A percentile compares a stretch with the other conserved stretches of the same genome.
phyloP scores from a whole-genome alignment of 2,113 vertebrate genomes.

The Odobenus rosmarus region DNA sequence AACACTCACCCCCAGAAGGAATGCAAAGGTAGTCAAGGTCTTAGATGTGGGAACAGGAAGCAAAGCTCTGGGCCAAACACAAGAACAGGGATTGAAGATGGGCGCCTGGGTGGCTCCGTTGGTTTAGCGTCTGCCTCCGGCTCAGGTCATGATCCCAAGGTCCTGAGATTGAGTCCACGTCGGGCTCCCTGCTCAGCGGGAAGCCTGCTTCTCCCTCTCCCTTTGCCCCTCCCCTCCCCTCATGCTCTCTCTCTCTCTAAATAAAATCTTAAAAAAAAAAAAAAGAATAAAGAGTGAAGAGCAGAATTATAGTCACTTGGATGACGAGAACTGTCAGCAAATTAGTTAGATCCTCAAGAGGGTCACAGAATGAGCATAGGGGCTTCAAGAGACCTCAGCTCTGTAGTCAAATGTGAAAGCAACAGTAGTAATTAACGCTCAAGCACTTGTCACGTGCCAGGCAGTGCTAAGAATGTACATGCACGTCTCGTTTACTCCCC shows the following conservation, averaged over 20 bases:
- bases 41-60: background rate
- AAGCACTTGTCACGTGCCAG: background rate
- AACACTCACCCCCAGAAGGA: too few species aligned
- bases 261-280: background rate
- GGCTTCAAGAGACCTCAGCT: background rate
- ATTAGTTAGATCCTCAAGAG: background rate
- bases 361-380: background rate
- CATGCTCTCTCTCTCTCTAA: background rate
- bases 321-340: background rate
- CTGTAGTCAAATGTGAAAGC: background rate
- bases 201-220: background rate
- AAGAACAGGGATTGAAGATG: background rate
- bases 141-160: background rate
- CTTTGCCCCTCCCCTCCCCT: background rate
- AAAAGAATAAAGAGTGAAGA: background rate
- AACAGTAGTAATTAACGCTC: fast-evolving
- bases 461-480: background rate
- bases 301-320: background rate
- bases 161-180: background rate
- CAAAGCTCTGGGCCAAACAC: background rate
- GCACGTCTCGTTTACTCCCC: background rate
- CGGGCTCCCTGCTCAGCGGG: background rate
- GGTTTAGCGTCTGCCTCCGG: background rate
- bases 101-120: background rate
- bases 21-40: background rate